These are phyloP conservation scores for Morone chrysops DNA, from an alignment of 2,113 vertebrate species.

Conservation along the genomic window DNA sequence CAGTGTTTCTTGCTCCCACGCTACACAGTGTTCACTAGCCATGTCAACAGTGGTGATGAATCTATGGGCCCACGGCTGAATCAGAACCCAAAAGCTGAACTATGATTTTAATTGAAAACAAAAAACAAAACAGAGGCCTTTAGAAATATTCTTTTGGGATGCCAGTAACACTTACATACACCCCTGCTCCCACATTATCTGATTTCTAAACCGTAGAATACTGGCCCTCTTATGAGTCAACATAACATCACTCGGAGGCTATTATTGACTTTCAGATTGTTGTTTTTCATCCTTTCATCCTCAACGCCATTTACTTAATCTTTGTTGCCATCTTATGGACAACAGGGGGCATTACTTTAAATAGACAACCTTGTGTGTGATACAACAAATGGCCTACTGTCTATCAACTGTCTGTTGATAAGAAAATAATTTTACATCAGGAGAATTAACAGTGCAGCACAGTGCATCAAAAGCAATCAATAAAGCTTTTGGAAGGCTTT, in stretches of 20 bases:
- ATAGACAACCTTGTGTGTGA: background rate
- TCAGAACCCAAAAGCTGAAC: background rate
- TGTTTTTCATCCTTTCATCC: background rate
- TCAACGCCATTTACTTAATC: constrained; percentile 10
- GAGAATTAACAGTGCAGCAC: constrained; percentile 22
- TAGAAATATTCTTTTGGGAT: background rate
- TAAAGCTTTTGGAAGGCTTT: constrained; percentile 17
- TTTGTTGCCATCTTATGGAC: constrained; percentile 62
- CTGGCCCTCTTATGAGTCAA: background rate
- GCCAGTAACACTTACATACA: background rate
- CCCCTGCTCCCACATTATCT: background rate
- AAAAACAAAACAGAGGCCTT: background rate
- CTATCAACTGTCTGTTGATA: constrained; percentile 11
- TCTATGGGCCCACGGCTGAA: background rate
- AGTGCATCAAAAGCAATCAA: constrained; percentile 33
- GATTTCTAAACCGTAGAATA: background rate
- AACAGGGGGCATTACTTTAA: constrained; percentile 45
- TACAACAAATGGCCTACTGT: background rate
- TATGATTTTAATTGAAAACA: too few species aligned
- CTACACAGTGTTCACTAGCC: background rate
- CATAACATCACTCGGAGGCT: constrained; percentile 2
- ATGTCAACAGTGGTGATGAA: background rate
- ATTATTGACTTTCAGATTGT: background rate
- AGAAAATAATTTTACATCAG: constrained; percentile 2
- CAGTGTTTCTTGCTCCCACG: background rate